These are phyloP conservation scores for Pygoscelis antarcticus DNA, from an alignment of 2,113 vertebrate species.

Conservation along the genomic window DNA sequence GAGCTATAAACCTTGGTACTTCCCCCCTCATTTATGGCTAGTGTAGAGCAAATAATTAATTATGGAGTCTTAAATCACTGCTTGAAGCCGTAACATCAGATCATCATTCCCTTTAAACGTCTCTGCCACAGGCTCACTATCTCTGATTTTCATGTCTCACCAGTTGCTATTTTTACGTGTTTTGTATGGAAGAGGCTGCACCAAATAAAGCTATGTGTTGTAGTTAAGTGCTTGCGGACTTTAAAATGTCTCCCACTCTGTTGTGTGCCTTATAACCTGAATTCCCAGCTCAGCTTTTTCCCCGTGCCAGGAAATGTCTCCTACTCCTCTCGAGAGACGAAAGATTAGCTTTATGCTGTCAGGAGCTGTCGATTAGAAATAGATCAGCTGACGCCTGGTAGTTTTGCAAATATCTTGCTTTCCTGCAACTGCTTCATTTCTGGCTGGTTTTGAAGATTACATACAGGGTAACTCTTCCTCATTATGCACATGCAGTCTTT, in stretches of 20 bases:
- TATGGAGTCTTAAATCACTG: not conserved
- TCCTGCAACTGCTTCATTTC: not conserved
- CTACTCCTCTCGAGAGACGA: not conserved
- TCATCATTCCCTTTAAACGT: slow-evolving; percentile 17
- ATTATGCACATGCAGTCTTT: not conserved
- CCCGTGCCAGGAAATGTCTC: not conserved
- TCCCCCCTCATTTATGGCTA: not conserved
- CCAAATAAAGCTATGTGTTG: slow-evolving; percentile 8
- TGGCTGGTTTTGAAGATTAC: not conserved
- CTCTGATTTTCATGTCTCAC: slow-evolving; percentile 13
- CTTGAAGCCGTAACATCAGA: not conserved
- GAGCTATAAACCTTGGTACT: not conserved
- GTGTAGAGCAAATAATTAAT: not conserved
- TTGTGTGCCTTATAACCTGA: not conserved
- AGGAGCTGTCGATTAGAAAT: slow-evolving; percentile 35
- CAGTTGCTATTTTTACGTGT: slow-evolving; percentile 7
- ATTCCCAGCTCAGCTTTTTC: slow-evolving; percentile 3
- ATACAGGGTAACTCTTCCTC: not conserved
- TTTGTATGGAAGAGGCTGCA: not conserved
- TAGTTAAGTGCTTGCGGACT: not conserved
- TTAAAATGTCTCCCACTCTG: slow-evolving; percentile 47
- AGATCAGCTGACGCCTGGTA: not conserved
- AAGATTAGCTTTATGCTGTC: not conserved
- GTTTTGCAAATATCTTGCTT: not conserved
- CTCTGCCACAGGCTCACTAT: not conserved